phyloP scores from a whole-genome alignment of 2,113 vertebrate species.

The Coryphaenoides rupestris region DNA sequence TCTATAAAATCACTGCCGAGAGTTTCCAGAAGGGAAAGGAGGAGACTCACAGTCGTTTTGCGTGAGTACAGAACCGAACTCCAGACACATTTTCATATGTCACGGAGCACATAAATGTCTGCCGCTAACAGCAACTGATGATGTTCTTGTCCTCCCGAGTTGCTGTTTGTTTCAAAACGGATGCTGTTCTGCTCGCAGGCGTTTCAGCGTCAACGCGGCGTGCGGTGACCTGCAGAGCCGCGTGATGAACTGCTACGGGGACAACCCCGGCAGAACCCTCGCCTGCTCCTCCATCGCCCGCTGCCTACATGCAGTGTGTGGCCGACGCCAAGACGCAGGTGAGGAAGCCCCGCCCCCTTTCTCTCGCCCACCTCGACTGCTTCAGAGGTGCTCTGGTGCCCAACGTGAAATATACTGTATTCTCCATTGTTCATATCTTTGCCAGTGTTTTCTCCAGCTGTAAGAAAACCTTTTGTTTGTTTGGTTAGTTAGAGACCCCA shows the following conservation, averaged over 20 bases:
- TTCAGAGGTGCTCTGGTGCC: not conserved
- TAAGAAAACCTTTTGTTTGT: too few relatives aligned
- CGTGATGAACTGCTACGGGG: slow-evolving; percentile 85
- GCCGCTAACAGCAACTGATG: too few relatives aligned
- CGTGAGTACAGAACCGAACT: slow-evolving; percentile 65
- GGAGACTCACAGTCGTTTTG: slow-evolving; percentile 82
- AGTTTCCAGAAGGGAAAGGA: slow-evolving; percentile 84
- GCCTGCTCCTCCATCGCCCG: slow-evolving; percentile 85
- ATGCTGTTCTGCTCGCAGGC: slow-evolving; percentile 59
- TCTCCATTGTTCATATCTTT: too few relatives aligned
- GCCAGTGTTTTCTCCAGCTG: too few relatives aligned
- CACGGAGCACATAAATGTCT: too few relatives aligned
- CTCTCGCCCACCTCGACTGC: not conserved
- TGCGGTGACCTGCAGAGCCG: slow-evolving; percentile 86
- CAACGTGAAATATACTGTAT: not conserved
- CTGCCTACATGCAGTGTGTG: slow-evolving; percentile 87
- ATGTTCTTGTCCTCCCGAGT: too few relatives aligned
- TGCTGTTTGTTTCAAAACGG: too few relatives aligned
- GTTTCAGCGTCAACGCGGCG: slow-evolving; percentile 76
- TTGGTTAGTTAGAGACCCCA: too few relatives aligned
- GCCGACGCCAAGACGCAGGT: slow-evolving; percentile 85
- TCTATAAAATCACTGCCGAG: slow-evolving; percentile 86
- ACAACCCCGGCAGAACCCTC: slow-evolving; percentile 82
- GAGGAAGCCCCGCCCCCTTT: not conserved
- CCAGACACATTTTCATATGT: too few relatives aligned